Conservation (phyloP, 2,113 vertebrate species). For the Strix aluco region DNA sequence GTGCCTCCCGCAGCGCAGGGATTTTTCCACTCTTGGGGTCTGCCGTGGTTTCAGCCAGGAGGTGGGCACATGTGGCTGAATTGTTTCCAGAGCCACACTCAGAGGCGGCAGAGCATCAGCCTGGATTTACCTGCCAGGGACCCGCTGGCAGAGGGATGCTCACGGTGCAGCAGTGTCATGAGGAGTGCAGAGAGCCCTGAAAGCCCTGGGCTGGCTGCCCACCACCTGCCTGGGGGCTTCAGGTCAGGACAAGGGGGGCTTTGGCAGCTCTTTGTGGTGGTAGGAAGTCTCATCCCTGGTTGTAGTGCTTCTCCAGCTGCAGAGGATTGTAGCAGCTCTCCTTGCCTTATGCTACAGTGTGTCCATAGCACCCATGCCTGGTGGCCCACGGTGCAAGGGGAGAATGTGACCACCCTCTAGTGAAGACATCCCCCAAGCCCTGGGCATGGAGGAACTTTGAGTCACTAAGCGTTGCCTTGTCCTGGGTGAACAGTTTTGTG, state of each 20-base stretch:
- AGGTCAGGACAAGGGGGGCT: neutral
- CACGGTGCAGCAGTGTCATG: rapidly evolving
- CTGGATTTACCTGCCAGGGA: neutral
- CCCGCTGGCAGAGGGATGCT: neutral
- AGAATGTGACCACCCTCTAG: no score
- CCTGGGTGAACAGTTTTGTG: neutral
- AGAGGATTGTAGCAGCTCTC: neutral
- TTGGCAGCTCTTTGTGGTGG: neutral
- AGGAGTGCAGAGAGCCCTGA: neutral
- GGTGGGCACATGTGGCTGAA: neutral
- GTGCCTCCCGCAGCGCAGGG: neutral
- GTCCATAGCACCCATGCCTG: neutral
- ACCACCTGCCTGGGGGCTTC: neutral
- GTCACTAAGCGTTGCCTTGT: rapidly evolving
- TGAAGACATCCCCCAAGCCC: neutral
- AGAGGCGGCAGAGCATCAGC: neutral
- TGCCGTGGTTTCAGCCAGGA: neutral
- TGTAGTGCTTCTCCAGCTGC: neutral
- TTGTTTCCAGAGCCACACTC: neutral
- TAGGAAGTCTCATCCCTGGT: neutral
- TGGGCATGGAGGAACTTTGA: neutral
- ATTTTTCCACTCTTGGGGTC: neutral
- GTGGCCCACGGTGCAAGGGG: rapidly evolving
- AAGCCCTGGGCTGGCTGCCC: neutral
- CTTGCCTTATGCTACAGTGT: neutral